A percentile compares a stretch with the other conserved stretches of the same genome.
phyloP scores from a whole-genome alignment of 2,113 vertebrate genomes.

The Bubalus kerabau region DNA sequence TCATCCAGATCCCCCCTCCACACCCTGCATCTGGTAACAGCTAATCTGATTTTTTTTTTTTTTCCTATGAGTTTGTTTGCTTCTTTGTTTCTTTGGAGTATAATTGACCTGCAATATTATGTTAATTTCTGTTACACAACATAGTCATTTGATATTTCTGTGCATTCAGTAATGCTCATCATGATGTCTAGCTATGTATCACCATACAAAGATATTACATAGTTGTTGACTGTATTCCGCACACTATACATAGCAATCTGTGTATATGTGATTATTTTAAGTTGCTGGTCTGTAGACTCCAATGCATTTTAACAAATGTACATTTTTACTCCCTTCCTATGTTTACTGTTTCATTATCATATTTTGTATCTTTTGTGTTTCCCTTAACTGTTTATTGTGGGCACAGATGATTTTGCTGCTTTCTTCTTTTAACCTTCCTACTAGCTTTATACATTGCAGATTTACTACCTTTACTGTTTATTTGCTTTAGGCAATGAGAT shows the following conservation, averaged over 20 bases:
- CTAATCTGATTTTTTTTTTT: not conserved
- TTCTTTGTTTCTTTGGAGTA: not conserved
- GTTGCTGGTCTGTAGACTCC: no score
- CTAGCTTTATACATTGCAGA: not conserved
- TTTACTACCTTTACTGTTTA: not conserved
- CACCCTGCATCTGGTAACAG: not conserved
- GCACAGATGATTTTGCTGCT: not conserved
- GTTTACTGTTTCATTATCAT: not conserved
- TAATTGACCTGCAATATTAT: not conserved
- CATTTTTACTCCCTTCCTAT: not conserved
- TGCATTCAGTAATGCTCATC: not conserved
- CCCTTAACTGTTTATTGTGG: not conserved
- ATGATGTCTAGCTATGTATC: not conserved
- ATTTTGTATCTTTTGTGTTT: not conserved
- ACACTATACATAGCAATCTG: not conserved
- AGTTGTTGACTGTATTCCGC: not conserved
- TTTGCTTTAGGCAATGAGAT: not conserved
- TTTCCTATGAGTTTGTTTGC: not conserved
- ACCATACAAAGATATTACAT: not conserved
- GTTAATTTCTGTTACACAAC: not conserved
- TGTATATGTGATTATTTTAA: not conserved
- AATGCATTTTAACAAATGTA: not conserved
- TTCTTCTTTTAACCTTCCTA: not conserved
- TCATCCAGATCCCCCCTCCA: not conserved
- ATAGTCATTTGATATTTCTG: not conserved